Percentiles rank a stretch among this genome's conserved stretches.
phyloP scores from a whole-genome alignment of 2,797 vertebrate species.

The Epinephelus awoara region DNA sequence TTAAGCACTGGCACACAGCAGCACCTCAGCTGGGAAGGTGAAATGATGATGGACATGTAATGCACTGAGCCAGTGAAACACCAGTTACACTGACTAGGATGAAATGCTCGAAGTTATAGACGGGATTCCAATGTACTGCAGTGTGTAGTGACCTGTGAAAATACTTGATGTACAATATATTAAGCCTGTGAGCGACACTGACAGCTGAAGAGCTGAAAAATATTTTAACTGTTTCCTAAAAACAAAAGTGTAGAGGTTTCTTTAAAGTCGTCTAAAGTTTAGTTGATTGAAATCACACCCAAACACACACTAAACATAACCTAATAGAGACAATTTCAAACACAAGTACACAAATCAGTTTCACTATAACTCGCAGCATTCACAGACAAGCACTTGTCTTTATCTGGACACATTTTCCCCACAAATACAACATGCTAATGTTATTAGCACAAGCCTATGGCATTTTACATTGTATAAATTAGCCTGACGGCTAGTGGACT shows the following conservation, averaged over 20 bases:
- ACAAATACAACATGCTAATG: too few species aligned
- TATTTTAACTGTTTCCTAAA: background rate
- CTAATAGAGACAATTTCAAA: too few species aligned
- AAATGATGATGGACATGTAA: constrained; percentile 7
- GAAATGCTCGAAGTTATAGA: constrained; percentile 1
- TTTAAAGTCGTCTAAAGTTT: too few species aligned
- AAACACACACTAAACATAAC: too few species aligned
- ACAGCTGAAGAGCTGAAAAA: background rate
- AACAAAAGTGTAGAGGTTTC: background rate
- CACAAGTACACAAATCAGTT: too few species aligned
- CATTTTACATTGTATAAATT: too few species aligned
- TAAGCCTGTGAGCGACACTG: background rate
- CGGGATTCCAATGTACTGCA: background rate
- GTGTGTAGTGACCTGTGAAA: constrained; percentile 6
- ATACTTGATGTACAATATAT: background rate
- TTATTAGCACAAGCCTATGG: too few species aligned
- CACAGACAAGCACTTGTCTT: too few species aligned
- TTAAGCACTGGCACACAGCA: background rate
- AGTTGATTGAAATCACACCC: too few species aligned
- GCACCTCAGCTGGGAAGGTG: background rate
- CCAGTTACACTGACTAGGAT: background rate
- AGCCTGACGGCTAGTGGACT: too few species aligned
- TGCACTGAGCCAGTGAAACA: background rate
- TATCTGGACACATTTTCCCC: too few species aligned
- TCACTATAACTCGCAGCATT: too few species aligned